phyloP scores from a whole-genome alignment of 2,888 invertebrate genomes.

The Boloria euphrosyne region DNA sequence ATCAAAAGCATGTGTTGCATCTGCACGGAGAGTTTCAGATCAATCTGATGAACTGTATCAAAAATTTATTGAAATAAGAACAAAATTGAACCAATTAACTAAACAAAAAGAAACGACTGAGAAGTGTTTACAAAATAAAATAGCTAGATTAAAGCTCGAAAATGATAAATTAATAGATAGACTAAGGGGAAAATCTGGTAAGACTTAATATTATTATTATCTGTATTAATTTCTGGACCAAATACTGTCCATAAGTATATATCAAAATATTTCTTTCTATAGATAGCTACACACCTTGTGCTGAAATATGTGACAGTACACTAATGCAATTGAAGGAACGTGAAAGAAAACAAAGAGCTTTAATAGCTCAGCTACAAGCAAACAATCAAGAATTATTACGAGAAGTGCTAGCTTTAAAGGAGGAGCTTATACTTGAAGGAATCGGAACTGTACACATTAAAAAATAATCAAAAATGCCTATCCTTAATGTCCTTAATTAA shows the following conservation, averaged over 20 bases:
- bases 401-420: constrained; percentile 60
- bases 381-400: constrained; percentile 60
- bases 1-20: constrained; percentile 70
- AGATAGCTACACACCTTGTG: constrained; percentile 57
- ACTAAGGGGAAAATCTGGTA: constrained; percentile 64
- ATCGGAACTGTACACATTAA: constrained; percentile 40
- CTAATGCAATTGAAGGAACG: constrained; percentile 56
- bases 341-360: constrained; percentile 56
- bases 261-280: constrained; percentile 19
- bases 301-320: constrained; percentile 59
- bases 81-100: constrained; percentile 58
- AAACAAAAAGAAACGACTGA: constrained; percentile 71
- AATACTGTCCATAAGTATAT: neutral
- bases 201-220: constrained; percentile 26
- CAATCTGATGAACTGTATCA: constrained; percentile 64
- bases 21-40: constrained; percentile 70
- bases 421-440: constrained; percentile 57
- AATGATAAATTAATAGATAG: constrained; percentile 69
- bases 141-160: constrained; percentile 62
- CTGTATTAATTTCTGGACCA: neutral
- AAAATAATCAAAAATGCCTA: constrained; percentile 13
- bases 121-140: constrained; percentile 63
- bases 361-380: constrained; percentile 60
- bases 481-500: constrained; percentile 8
- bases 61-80: constrained; percentile 56